A percentile compares a stretch with the other conserved stretches of the same genome.
phyloP scores from a whole-genome alignment of 2,888 invertebrate genomes.

The Mallateleia sp. region DNA sequence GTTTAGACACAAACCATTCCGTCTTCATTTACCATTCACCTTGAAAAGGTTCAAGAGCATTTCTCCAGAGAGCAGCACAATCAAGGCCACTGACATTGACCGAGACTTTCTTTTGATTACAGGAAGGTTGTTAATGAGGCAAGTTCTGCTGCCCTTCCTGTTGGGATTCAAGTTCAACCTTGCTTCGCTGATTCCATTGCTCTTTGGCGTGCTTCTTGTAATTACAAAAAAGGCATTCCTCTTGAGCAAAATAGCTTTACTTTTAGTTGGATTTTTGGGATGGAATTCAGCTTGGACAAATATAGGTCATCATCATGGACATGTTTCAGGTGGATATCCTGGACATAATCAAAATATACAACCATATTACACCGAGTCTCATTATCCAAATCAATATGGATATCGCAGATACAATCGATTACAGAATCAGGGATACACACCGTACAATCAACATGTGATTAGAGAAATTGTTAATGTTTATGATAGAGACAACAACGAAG shows the following conservation, averaged over 20 bases:
- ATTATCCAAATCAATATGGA: slow-evolving; percentile 60
- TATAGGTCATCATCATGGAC: slow-evolving; percentile 52
- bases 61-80: slow-evolving; percentile 86
- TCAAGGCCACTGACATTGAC: slow-evolving; percentile 83
- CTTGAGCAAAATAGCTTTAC: slow-evolving; percentile 93
- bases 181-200: slow-evolving; percentile 93
- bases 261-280: slow-evolving; percentile 93
- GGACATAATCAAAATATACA: slow-evolving; percentile 60
- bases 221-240: slow-evolving; percentile 95
- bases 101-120: slow-evolving; percentile 87
- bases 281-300: slow-evolving; percentile 89
- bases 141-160: slow-evolving; percentile 94
- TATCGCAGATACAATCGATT: slow-evolving; percentile 76
- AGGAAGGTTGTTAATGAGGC: slow-evolving; percentile 93
- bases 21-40: slow-evolving; percentile 56
- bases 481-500: slow-evolving; percentile 80
- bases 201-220: slow-evolving; percentile 93
- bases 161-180: slow-evolving; percentile 95
- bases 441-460: slow-evolving; percentile 83
- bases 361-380: slow-evolving; percentile 47
- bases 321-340: slow-evolving; percentile 62
- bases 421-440: slow-evolving; percentile 56
- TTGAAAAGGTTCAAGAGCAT: slow-evolving; percentile 64
- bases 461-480: slow-evolving; percentile 88
- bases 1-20: too few species aligned